Conservation (phyloP, 1,140 invertebrate genomes). For the Bombus pyrosoma region DNA sequence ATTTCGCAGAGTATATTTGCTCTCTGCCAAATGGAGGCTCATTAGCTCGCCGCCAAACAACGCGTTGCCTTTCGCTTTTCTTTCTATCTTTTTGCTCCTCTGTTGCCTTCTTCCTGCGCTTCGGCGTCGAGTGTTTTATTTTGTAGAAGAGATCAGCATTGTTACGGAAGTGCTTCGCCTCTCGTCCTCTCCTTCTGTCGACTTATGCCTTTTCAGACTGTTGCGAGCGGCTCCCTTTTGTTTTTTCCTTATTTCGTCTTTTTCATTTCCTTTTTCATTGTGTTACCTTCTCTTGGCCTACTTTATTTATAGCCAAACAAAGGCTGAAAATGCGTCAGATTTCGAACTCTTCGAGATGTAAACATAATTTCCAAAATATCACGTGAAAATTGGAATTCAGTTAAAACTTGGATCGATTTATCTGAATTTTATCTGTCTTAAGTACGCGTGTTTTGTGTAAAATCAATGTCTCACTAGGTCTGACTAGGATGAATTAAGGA, state of each 20-base stretch:
- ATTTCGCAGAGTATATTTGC: conserved; percentile 57
- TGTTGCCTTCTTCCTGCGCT: conserved; percentile 11
- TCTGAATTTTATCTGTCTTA: no score
- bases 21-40: conserved; percentile 63
- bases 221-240: not conserved
- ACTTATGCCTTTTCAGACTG: conserved; percentile 1
- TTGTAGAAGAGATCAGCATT: conserved; percentile 73
- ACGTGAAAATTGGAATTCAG: no score
- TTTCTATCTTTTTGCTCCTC: not conserved
- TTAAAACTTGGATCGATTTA: no score
- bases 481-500: no score
- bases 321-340: not conserved
- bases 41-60: conserved; percentile 72
- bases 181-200: conserved; percentile 32
- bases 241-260: not conserved
- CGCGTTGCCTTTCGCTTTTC: conserved; percentile 41
- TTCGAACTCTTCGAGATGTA: not conserved
- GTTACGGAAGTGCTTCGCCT: conserved; percentile 74
- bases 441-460: no score
- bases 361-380: no score
- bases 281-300: not conserved
- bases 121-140: conserved; percentile 68
- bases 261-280: not conserved
- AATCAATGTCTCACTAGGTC: no score
- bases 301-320: not conserved